These are phyloP conservation scores for Pygoscelis adeliae DNA, from an alignment of 2,113 vertebrate genomes.

Conservation along the genomic window DNA sequence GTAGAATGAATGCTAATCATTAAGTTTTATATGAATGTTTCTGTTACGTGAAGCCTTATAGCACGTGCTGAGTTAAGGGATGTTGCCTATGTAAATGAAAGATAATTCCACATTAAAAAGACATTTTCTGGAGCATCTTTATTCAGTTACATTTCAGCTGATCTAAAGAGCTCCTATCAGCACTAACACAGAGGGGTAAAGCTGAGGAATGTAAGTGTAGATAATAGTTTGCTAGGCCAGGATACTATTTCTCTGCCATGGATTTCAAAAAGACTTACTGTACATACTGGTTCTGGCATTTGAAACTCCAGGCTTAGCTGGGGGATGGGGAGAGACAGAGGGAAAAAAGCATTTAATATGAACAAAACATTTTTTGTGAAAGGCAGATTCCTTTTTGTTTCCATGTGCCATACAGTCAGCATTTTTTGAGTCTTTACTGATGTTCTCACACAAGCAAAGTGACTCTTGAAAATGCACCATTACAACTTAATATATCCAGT, in stretches of 20 bases:
- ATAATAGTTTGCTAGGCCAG: slow-evolving; percentile 25
- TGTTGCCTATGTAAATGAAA: slow-evolving; percentile 43
- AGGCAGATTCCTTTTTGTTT: slow-evolving; percentile 51
- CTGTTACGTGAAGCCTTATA: not conserved
- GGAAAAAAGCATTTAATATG: not conserved
- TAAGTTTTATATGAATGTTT: slow-evolving; percentile 37
- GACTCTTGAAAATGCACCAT: slow-evolving; percentile 78
- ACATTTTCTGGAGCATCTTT: slow-evolving; percentile 46
- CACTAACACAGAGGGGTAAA: not conserved
- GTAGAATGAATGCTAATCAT: slow-evolving; percentile 35
- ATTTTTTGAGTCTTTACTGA: not conserved
- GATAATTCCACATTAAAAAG: slow-evolving; percentile 50
- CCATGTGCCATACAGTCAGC: not conserved
- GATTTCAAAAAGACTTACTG: slow-evolving; percentile 54
- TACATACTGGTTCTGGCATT: slow-evolving; percentile 51
- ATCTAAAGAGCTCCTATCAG: slow-evolving; percentile 28
- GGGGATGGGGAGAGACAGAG: not conserved
- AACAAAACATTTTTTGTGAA: slow-evolving; percentile 48
- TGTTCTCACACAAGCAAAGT: slow-evolving; percentile 55
- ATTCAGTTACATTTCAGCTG: slow-evolving; percentile 17
- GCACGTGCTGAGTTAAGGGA: slow-evolving; percentile 17
- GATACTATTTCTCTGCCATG: slow-evolving; percentile 54
- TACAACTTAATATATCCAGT: slow-evolving; percentile 82
- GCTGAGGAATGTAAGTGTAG: slow-evolving; percentile 35
- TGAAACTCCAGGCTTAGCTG: slow-evolving; percentile 37